These are phyloP conservation scores for Eupristina koningsbergeri DNA, from an alignment of 1,140 invertebrate genomes.

Conservation along the genomic window DNA sequence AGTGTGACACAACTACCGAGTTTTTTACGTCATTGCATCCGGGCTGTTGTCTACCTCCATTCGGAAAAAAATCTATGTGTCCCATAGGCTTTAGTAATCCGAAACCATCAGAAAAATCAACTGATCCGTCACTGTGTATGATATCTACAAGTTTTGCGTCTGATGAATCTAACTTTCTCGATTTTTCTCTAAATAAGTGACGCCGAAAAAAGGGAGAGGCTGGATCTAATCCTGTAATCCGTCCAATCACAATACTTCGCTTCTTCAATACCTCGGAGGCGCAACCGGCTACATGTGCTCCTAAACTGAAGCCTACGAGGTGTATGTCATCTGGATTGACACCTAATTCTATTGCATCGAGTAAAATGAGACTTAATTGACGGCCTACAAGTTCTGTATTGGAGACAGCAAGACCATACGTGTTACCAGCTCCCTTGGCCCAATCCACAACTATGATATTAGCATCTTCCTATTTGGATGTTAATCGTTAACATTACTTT, in stretches of 20 bases:
- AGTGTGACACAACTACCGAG: slow-evolving; percentile 72
- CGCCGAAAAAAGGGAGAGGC: slow-evolving; percentile 80
- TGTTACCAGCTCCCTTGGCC: slow-evolving; percentile 72
- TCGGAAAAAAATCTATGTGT: slow-evolving; percentile 83
- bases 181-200: slow-evolving; percentile 69
- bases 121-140: slow-evolving; percentile 85
- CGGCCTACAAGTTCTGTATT: slow-evolving; percentile 80
- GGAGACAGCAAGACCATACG: slow-evolving; percentile 76
- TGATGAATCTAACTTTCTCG: slow-evolving; percentile 79
- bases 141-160: slow-evolving; percentile 90
- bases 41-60: slow-evolving; percentile 82
- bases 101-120: slow-evolving; percentile 79
- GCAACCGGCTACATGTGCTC: slow-evolving; percentile 83
- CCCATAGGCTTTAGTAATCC: slow-evolving; percentile 78
- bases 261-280: slow-evolving; percentile 78
- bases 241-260: slow-evolving; percentile 75
- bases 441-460: slow-evolving; percentile 75
- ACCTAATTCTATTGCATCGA: slow-evolving; percentile 70
- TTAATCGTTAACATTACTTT: not conserved
- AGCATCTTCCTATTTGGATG: slow-evolving; percentile 66
- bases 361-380: slow-evolving; percentile 73
- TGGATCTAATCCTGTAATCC: slow-evolving; percentile 84
- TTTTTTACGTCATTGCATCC: slow-evolving; percentile 77
- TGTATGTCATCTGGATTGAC: slow-evolving; percentile 75
- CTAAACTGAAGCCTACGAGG: slow-evolving; percentile 85